These are phyloP conservation scores for Mugil cephalus DNA, from an alignment of 2,113 vertebrate genomes.

Conservation along the genomic window DNA sequence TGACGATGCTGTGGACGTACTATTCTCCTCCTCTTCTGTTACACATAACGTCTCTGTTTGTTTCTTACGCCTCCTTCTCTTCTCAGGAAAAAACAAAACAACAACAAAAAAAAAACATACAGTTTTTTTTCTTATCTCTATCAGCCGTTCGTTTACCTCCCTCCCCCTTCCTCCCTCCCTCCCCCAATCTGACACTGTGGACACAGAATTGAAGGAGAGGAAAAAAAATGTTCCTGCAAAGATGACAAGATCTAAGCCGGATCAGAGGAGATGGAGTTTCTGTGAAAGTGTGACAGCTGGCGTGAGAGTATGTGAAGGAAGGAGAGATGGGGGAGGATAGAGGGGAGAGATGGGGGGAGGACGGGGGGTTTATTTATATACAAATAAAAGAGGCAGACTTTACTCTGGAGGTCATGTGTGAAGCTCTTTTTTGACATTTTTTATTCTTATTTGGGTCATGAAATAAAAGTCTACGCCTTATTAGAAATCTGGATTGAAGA, in stretches of 20 bases:
- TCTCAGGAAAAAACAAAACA: too few species aligned
- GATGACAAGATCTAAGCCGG: conserved; percentile 68
- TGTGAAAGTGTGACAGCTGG: conserved; percentile 78
- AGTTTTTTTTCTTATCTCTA: conserved; percentile 6
- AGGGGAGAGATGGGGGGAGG: background rate
- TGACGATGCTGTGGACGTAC: conserved; percentile 35
- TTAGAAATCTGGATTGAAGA: too few species aligned
- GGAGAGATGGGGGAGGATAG: conserved; percentile 18
- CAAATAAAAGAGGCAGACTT: conserved; percentile 16
- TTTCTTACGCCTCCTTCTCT: background rate
- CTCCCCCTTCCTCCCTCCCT: conserved; percentile 12
- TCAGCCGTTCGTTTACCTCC: background rate
- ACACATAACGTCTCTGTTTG: background rate
- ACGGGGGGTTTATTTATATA: too few species aligned
- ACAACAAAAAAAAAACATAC: background rate
- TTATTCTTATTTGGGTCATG: too few species aligned
- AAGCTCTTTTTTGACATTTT: too few species aligned
- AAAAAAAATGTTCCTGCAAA: conserved; percentile 61
- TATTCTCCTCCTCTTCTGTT: conserved; percentile 9
- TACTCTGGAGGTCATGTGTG: conserved; percentile 15
- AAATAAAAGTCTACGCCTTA: too few species aligned
- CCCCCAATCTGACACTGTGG: conserved; percentile 29
- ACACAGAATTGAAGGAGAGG: background rate
- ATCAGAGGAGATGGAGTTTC: conserved; percentile 70
- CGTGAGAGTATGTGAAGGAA: conserved; percentile 51